A percentile compares a stretch with the other conserved stretches of the same genome.
These are phyloP conservation scores for Patella depressa DNA, from an alignment of 2,888 invertebrate species.

Conservation along the genomic window DNA sequence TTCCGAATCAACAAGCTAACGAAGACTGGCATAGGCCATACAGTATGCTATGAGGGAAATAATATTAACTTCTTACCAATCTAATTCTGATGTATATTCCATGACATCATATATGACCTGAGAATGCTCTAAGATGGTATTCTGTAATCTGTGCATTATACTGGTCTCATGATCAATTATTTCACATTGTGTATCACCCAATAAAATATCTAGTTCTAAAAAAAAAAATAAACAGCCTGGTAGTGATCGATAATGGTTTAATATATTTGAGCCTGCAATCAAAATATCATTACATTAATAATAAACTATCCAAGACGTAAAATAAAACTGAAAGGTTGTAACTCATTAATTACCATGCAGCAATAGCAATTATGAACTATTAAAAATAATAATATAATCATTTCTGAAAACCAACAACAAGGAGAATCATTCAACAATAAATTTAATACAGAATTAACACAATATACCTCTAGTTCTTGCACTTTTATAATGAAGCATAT, in stretches of 20 bases:
- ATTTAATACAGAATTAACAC: not conserved
- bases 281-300: not conserved
- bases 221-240: conserved; percentile 16
- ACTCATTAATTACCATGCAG: too few species aligned
- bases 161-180: conserved; percentile 85
- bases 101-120: conserved; percentile 76
- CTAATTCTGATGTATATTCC: conserved; percentile 79
- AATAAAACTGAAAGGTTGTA: not conserved
- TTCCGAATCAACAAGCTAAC: too few species aligned
- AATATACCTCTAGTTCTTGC: conserved; percentile 72
- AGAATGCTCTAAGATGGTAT: conserved; percentile 77
- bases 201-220: conserved; percentile 81
- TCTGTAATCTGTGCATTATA: conserved; percentile 81
- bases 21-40: too few species aligned
- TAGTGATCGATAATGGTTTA: not conserved
- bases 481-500: conserved; percentile 82
- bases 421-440: conserved; percentile 10
- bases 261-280: too few species aligned
- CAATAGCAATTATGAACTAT: too few species aligned
- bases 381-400: too few species aligned
- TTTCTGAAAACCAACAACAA: too few species aligned
- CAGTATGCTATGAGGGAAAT: too few species aligned
- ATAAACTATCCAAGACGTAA: not conserved
- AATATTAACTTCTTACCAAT: conserved; percentile 75
- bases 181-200: conserved; percentile 85